A percentile compares a stretch with the other conserved stretches of the same genome.
These are phyloP conservation scores for Lycaon pictus DNA, from an alignment of 2,113 vertebrate species.

Conservation along the genomic window DNA sequence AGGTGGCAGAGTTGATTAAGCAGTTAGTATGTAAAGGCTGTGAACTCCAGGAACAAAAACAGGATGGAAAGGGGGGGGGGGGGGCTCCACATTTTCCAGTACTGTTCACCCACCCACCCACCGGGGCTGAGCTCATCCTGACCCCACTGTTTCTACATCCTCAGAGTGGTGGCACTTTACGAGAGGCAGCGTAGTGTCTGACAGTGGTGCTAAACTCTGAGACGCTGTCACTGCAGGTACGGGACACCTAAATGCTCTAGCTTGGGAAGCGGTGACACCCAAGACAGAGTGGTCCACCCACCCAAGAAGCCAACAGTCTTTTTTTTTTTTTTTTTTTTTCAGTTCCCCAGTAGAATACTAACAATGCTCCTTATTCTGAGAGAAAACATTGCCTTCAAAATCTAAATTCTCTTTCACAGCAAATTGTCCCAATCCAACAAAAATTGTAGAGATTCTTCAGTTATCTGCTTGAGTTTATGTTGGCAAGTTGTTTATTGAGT, in stretches of 20 bases:
- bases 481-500: not conserved
- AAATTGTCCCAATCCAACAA: not conserved
- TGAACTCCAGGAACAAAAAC: not conserved
- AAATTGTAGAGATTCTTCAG: not conserved
- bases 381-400: not conserved
- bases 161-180: conserved; percentile 71
- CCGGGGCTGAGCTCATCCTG: conserved; percentile 58
- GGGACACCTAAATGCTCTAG: conserved; percentile 66
- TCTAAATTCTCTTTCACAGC: not conserved
- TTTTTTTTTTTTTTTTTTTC: not conserved
- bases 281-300: not conserved
- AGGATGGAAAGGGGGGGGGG: conserved; percentile 4
- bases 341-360: not conserved
- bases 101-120: conserved; percentile 21
- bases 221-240: not conserved
- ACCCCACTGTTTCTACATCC: conserved; percentile 54
- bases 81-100: not conserved
- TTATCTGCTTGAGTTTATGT: not conserved
- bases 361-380: not conserved
- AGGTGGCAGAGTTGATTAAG: conserved; percentile 89
- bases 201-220: conserved; percentile 62
- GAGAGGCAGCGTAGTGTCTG: conserved; percentile 67
- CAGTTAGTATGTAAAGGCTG: not conserved
- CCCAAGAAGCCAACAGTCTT: not conserved
- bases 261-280: conserved; percentile 72